Evolutionary conservation across 2,113 vertebrate genomes (phyloP).

Genomic region (Gymnogyps californianus): DNA sequence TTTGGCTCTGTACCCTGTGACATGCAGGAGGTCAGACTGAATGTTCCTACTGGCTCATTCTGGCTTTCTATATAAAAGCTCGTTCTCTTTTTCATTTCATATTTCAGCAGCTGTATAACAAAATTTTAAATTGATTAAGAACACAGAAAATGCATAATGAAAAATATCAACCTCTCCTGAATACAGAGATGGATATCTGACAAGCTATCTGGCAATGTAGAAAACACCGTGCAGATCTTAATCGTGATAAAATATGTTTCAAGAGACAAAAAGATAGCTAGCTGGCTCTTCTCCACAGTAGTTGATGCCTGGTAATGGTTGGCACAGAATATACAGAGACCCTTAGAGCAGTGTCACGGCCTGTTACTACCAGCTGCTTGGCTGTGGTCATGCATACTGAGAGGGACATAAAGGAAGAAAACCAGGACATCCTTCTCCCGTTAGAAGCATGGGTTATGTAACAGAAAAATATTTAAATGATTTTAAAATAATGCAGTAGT

Average conservation of each 20-base stretch:
- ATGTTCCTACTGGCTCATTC: background rate
- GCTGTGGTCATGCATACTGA: constrained; percentile 35
- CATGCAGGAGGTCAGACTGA: background rate
- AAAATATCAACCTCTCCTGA: background rate
- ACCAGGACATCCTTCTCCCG: background rate
- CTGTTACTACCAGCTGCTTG: constrained; percentile 62
- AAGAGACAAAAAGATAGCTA: constrained; percentile 1
- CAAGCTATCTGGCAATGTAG: background rate
- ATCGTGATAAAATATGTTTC: background rate
- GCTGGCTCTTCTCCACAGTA: background rate
- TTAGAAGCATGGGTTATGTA: background rate
- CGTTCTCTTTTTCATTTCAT: background rate
- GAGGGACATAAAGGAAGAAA: constrained; percentile 15
- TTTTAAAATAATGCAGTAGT: background rate
- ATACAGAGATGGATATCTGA: background rate
- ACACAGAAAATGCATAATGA: background rate
- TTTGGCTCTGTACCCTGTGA: background rate
- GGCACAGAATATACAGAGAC: constrained; percentile 46
- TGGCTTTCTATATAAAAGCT: background rate
- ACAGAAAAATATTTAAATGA: background rate
- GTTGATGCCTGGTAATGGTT: constrained; percentile 26
- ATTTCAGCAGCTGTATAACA: background rate
- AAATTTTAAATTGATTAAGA: background rate
- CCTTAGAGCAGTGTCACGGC: constrained; percentile 46
- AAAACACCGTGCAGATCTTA: background rate